Percentiles rank a stretch among this genome's conserved stretches.
Conservation (phyloP, 2,113 vertebrate genomes). For the Aspiorhynchus laticeps region DNA sequence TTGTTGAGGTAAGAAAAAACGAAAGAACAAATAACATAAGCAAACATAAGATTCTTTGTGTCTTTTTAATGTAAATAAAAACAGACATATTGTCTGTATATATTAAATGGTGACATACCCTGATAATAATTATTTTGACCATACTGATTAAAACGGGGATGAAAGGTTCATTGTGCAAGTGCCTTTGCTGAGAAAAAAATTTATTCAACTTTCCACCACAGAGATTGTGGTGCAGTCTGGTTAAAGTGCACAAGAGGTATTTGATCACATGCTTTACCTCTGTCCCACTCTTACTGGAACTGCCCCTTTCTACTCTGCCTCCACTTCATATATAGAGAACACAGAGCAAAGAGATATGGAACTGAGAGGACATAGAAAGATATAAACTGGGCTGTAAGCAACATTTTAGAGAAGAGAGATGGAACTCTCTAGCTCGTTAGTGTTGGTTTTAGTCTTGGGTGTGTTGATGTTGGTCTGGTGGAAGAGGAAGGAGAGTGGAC, state of each 20-base stretch:
- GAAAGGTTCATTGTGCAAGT: background rate
- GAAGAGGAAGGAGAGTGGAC: conserved; percentile 27
- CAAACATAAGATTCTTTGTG: background rate
- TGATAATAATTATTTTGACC: background rate
- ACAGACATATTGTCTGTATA: background rate
- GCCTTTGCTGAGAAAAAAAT: background rate
- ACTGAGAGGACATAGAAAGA: background rate
- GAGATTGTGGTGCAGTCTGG: background rate
- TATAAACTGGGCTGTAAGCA: background rate
- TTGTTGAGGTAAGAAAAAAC: too few species aligned
- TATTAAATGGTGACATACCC: background rate
- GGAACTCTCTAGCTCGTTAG: conserved; percentile 59
- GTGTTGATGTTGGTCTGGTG: conserved; percentile 59
- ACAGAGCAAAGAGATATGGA: background rate
- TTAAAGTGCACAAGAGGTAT: conserved; percentile 10
- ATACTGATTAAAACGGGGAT: background rate
- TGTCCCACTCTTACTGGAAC: conserved; percentile 24
- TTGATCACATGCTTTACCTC: conserved; percentile 24
- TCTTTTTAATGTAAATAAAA: background rate
- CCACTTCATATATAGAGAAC: background rate
- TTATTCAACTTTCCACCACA: background rate
- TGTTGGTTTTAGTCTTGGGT: conserved; percentile 56
- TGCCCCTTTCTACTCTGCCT: background rate
- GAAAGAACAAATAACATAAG: too few species aligned
- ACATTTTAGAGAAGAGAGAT: background rate